Evolutionary conservation across 2,888 invertebrate species (phyloP), one percentile per base, ranked within the genome.

Genomic region (Nemotelus pantherinus): DNA sequence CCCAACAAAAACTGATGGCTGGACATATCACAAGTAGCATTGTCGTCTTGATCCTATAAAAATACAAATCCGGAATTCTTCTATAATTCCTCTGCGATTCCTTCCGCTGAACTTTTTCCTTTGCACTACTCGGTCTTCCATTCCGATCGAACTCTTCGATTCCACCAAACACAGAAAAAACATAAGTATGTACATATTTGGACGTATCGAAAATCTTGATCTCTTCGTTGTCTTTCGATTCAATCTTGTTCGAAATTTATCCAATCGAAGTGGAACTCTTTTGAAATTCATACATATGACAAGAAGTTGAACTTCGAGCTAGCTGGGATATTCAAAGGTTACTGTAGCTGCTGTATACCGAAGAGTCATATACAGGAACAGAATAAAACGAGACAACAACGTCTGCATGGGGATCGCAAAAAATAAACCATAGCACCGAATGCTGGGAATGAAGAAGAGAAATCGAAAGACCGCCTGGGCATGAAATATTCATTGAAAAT

Each of bases 401-500:
- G 25, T 25, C 25, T 25, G 25, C 25, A 25, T 25, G 25, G 25
- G 25, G 25, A 25, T 25, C 7, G 41, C 2, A 41, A 3, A 60
- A 60, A 70, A 55, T n/a, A n/a, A 6, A 55, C 3, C 10, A n/a
- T 41, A 53, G 55, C 50, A 53, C 39, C 43, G 55, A 50, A 50
- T n/a, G 5, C 3, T n/a, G 43, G 5, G 39, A 53, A 25, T 45
- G 25, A 6, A 72, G 10, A 60, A 63, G 7, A 74, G 39, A 44
- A 47, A 47, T 72, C 63, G 41, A 47, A 39, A 60, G 63, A 63
- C 60, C 41, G 53, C 55, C 55, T 45, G 41, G 48, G 47, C 63
- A 74, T 74, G 74, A 74, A 74, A 74, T 74, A 74, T 74, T 74
- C 74, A 74, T 74, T 60, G 60, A 10, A 47, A 72, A 72, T 72